These are phyloP conservation scores for Trichacis sp. DNA, from an alignment of 2,888 invertebrate species.

Conservation along the genomic window DNA sequence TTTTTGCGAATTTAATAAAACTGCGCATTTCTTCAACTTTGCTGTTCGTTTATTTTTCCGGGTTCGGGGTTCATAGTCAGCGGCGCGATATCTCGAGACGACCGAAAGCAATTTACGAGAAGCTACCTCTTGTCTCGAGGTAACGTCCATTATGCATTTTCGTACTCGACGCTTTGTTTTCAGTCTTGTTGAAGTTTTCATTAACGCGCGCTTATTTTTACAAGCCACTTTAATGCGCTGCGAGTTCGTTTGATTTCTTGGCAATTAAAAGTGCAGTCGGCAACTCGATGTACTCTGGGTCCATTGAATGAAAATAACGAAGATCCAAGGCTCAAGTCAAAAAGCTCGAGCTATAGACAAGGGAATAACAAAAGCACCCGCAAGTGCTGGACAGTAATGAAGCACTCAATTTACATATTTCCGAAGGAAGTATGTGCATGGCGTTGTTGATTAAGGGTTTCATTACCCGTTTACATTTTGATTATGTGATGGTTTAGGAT, in stretches of 20 bases:
- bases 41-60: not conserved
- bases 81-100: slow-evolving; percentile 4
- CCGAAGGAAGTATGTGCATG: not conserved
- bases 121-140: slow-evolving; percentile 7
- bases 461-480: not conserved
- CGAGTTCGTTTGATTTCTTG: slow-evolving; percentile 27
- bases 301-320: slow-evolving; percentile 4
- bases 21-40: slow-evolving; percentile 12
- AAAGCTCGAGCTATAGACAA: not conserved
- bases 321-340: not conserved
- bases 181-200: slow-evolving; percentile 11
- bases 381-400: not conserved
- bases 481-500: not conserved
- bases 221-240: slow-evolving; percentile 13
- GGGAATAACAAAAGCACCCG: not conserved
- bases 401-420: not conserved
- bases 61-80: not conserved
- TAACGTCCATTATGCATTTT: slow-evolving; percentile 11
- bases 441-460: not conserved
- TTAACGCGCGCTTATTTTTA: slow-evolving; percentile 19
- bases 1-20: slow-evolving; percentile 12
- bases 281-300: not conserved
- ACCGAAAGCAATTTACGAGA: slow-evolving; percentile 14
- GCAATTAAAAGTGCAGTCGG: slow-evolving; percentile 31
- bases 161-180: slow-evolving; percentile 16